Evolutionary conservation across 1,140 invertebrate genomes (phyloP), one percentile per base, ranked within the genome.

Genomic region (Plodia interpunctella): DNA sequence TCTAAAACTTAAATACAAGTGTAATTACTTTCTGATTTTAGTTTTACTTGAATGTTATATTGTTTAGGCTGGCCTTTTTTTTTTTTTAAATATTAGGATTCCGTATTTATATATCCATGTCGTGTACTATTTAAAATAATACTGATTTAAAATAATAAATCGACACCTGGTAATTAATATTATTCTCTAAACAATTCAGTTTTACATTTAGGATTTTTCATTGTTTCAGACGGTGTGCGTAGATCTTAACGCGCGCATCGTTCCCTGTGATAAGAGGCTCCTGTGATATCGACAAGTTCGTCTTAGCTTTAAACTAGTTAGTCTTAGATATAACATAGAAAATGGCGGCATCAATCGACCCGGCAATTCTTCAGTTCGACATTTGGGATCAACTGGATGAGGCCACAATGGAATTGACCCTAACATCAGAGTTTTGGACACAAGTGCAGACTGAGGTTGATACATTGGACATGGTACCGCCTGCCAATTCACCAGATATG

Each of bases 211-310:
- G 11, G 30, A 11, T 10, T 78, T 77, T 78, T 62, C 70, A 66
- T 89, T 87, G 87, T 89, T 89, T 15, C 83, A 89, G 87, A 86
- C 83, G 83, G 85, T 87, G 87, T 87, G 87, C 83, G 84, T 88
- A 78, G 74, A 69, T 75, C 63, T 70, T 77, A 76, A 78, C 76
- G 83, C 83, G 83, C 82, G 85, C 84, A 87, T 87, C 84, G 83
- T 83, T n/a, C 76, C 77, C 75, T 87, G 85, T 88, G 84, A 89
- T 87, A 87, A 82, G 82, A 82, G 83, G 83, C 74, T 77, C 76
- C 85, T 89, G 87, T 89, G 87, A 89, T 89, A 89, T 86, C 78
- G 82, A 87, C 80, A 79, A 84, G 72, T 82, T 87, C 87, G 84
- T 82, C 80, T 84, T 89, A 87, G 84, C 83, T 87, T 89, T 89